Percentiles rank a stretch among this genome's conserved stretches.
Evolutionary conservation across 2,888 invertebrate species (phyloP).

Genomic region (Balanococcus diminutus): DNA sequence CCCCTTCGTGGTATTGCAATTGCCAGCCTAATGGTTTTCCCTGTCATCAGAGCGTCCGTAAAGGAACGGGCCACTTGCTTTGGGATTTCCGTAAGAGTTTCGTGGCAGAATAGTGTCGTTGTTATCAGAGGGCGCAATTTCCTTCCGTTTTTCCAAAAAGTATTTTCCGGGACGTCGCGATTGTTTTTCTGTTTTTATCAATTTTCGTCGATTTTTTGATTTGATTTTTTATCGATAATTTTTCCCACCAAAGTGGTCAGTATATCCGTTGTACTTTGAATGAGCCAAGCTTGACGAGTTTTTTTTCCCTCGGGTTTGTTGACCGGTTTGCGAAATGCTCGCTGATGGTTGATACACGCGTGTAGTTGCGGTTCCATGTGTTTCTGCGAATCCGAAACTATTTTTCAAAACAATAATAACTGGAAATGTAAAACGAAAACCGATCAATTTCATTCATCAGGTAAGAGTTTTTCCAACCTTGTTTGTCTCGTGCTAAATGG

Average conservation of each 20-base stretch:
- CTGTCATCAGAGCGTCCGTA: slow-evolving; percentile 54
- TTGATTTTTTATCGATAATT: background rate
- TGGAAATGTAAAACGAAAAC: slow-evolving; percentile 48
- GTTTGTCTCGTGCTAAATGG: background rate
- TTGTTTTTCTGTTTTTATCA: slow-evolving; percentile 45
- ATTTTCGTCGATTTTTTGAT: slow-evolving; percentile 12
- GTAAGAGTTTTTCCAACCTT: background rate
- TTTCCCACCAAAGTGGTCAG: background rate
- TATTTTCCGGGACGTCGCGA: slow-evolving; percentile 54
- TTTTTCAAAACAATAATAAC: slow-evolving; percentile 39
- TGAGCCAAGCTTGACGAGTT: background rate
- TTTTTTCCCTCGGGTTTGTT: background rate
- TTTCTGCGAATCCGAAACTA: slow-evolving; percentile 33
- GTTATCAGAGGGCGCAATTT: slow-evolving; percentile 54
- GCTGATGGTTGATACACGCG: slow-evolving; percentile 27
- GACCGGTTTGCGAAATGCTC: background rate
- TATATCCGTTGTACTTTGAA: background rate
- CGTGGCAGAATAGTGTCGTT: slow-evolving; percentile 53
- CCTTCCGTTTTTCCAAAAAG: slow-evolving; percentile 53
- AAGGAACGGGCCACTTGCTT: slow-evolving; percentile 55
- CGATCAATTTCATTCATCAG: slow-evolving; percentile 42
- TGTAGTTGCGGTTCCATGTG: slow-evolving; percentile 46
- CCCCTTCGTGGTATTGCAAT: slow-evolving; percentile 55
- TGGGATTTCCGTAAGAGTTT: slow-evolving; percentile 55
- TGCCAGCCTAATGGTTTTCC: slow-evolving; percentile 53